Evolutionary conservation across 2,113 vertebrate genomes (phyloP).

Genomic region (Smithornis capensis): DNA sequence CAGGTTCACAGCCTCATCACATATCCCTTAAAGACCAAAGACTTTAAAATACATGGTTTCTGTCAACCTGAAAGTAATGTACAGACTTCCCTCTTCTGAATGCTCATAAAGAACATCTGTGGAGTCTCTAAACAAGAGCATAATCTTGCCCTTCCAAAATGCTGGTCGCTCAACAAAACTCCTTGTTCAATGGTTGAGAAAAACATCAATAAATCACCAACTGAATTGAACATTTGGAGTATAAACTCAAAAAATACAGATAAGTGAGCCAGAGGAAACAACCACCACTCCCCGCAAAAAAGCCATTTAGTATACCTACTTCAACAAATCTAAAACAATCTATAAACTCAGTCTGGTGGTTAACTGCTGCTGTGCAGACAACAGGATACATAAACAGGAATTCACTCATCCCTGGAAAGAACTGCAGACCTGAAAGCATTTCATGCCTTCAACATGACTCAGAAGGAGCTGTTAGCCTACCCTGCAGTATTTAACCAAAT

Average conservation of each 20-base stretch:
- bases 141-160: not conserved
- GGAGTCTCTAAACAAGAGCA: not conserved
- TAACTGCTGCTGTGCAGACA: not conserved
- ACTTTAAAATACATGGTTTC: conserved; percentile 10
- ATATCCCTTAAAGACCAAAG: conserved; percentile 10
- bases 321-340: not conserved
- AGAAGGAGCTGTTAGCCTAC: not conserved
- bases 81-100: not conserved
- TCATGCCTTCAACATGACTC: conserved; percentile 36
- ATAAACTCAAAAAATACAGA: not conserved
- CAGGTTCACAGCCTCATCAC: conserved; percentile 25
- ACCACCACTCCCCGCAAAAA: not conserved
- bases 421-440: not conserved
- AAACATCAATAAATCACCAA: conserved; percentile 29
- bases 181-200: not conserved
- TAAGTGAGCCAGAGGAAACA: not conserved
- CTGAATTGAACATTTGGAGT: not conserved
- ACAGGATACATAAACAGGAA: not conserved
- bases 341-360: not conserved
- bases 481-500: not conserved
- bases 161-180: not conserved
- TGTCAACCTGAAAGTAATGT: not conserved
- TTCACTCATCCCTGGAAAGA: not conserved
- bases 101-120: conserved; percentile 30
- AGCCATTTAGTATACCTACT: not conserved